Base-by-base conservation (phyloP, 2,113 vertebrate genomes). In the Nipponia nippon region DNA sequence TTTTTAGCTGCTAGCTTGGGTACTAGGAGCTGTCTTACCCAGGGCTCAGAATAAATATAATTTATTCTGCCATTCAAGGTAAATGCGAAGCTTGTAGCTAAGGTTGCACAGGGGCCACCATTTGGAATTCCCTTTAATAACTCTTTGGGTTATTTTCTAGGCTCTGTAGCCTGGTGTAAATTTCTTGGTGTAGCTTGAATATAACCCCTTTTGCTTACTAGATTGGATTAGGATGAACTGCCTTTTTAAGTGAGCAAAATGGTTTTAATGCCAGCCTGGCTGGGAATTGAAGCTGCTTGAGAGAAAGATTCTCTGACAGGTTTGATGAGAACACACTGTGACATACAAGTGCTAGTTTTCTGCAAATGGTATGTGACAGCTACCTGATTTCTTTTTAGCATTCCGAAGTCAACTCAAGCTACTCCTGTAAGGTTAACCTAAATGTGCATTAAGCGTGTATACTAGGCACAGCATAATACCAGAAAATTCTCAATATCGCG, bases 71-170 rank as follows among this genome's bases (percentile, higher is more conserved):
- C 1, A 0, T 20, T 30, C 3, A 1, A 22, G 42, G 26, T 27
- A 16, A 16, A 19, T 1, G 9, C 0, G 1, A 29, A 42, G 21
- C 42, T 56, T 18, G 29, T n/a, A 30, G 49, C 18, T 40, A 3
- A 22, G 18, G 34, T 8, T 49, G n/a, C 27, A 1, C 10, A 7
- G 23, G 22, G 6, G 50, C 56, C 1, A 2, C 52, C 6, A 0
- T 25, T 55, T 50, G 16, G 27, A 29, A 27, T 75, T 30, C 50
- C 56, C 19, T 50, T 10, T 27, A 36, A 21, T 29, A 29, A 26
- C 47, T 14, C 23, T 4, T 56, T 4, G 38, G 23, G 38, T 73
- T 59, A 6, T 53, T 89, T 47, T 40, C 6, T 50, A 32, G 44
- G 32, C 21, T 52, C 29, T 7, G 25, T 29, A 29, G 30, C 36